These are phyloP conservation scores for Pristiophorus japonicus DNA, from an alignment of 2,113 vertebrate genomes.

Conservation along the genomic window DNA sequence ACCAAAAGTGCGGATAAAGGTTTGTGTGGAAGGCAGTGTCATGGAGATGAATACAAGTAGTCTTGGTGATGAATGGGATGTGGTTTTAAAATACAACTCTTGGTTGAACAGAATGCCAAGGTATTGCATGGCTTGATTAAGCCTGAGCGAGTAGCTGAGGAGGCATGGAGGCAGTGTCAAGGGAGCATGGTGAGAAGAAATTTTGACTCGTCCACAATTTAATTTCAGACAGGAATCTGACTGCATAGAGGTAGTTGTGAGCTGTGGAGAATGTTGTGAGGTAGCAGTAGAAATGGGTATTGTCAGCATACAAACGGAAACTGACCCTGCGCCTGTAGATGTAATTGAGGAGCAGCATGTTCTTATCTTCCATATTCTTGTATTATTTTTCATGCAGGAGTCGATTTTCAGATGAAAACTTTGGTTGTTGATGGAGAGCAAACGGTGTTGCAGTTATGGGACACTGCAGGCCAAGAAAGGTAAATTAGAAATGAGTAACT, in stretches of 20 bases:
- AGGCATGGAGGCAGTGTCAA: neutral
- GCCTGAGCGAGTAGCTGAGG: neutral
- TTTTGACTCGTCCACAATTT: neutral
- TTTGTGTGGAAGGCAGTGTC: neutral
- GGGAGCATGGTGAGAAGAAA: neutral
- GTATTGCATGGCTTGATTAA: neutral
- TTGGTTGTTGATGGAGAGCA: slow-evolving; percentile 85
- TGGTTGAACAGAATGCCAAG: neutral
- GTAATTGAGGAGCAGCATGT: neutral
- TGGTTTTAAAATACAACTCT: neutral
- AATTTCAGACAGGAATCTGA: neutral
- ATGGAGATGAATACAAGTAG: neutral
- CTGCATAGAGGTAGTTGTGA: neutral
- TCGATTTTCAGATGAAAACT: slow-evolving; percentile 95
- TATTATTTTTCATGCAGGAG: slow-evolving; percentile 60
- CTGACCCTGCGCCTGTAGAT: neutral
- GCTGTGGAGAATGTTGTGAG: neutral
- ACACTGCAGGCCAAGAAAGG: slow-evolving; percentile 94
- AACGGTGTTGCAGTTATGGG: slow-evolving; percentile 83
- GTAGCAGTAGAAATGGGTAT: neutral
- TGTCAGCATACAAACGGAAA: neutral
- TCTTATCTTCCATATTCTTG: neutral
- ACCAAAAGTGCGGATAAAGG: neutral
- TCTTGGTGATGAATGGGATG: neutral
- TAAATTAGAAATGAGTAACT: slow-evolving; percentile 43